These are phyloP conservation scores for Eptatretus burgeri DNA, from an alignment of 2,113 vertebrate species.

Conservation along the genomic window DNA sequence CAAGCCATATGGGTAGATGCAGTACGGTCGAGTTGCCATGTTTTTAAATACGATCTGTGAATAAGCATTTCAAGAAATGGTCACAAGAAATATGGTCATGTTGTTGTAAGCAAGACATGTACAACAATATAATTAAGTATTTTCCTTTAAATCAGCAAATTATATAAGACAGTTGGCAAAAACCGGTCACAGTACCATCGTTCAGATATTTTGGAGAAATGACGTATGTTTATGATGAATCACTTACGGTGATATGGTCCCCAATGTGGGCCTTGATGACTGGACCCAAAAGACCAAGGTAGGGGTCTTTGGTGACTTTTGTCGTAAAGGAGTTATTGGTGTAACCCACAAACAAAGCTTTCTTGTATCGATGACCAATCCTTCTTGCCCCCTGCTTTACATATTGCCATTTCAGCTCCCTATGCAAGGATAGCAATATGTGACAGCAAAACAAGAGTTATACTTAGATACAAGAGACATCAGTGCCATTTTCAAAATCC, in stretches of 20 bases:
- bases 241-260: conserved; percentile 45
- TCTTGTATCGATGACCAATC: conserved; percentile 1
- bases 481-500: too few relatives aligned
- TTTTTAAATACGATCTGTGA: conserved; percentile 68
- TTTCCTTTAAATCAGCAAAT: too few relatives aligned
- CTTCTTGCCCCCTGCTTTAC: background rate
- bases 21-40: conserved; percentile 52
- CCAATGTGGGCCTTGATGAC: conserved; percentile 57
- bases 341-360: conserved; percentile 1
- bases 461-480: too few relatives aligned
- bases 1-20: conserved; percentile 82
- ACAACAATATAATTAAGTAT: too few relatives aligned
- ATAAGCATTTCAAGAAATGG: background rate
- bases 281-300: conserved; percentile 66
- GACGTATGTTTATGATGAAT: too few relatives aligned
- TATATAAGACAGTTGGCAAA: too few relatives aligned
- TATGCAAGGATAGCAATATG: background rate
- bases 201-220: too few relatives aligned
- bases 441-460: too few relatives aligned
- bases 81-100: too few relatives aligned
- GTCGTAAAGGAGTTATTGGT: conserved; percentile 13
- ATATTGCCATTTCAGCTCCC: background rate
- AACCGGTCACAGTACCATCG: too few relatives aligned
- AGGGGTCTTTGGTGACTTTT: conserved; percentile 39
- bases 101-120: too few relatives aligned